A percentile compares a stretch with the other conserved stretches of the same genome.
phyloP scores from a whole-genome alignment of 2,797 vertebrate species.

The Halcyon smyrnensis region DNA sequence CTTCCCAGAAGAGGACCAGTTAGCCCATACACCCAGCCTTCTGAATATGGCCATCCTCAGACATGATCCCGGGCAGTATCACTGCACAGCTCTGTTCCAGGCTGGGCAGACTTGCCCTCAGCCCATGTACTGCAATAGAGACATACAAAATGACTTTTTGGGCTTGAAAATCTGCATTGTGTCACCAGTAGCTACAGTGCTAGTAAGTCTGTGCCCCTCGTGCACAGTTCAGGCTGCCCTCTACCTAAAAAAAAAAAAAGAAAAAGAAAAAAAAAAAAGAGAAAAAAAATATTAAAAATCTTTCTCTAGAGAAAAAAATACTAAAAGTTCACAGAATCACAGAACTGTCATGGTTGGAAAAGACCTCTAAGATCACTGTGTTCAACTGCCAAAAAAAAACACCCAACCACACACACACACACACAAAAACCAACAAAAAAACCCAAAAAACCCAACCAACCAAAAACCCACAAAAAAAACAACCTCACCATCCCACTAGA shows the following conservation, averaged over 20 bases:
- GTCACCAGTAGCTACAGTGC: fast-evolving
- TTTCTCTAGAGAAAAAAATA: background rate
- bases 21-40: background rate
- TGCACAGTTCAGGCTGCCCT: background rate
- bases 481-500: no score
- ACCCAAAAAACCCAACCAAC: no score
- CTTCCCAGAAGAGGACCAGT: background rate
- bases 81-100: background rate
- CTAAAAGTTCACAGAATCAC: no score
- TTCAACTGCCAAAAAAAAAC: no score
- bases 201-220: background rate
- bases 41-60: background rate
- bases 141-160: background rate
- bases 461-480: no score
- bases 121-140: background rate
- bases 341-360: no score
- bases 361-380: no score
- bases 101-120: background rate
- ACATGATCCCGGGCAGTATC: background rate
- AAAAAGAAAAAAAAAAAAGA: background rate
- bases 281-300: background rate
- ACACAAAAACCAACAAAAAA: no score
- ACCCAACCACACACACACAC: no score
- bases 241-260: background rate
- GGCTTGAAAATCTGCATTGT: background rate